Evolutionary conservation across 1,140 invertebrate species (phyloP).

Genomic region (Drosophila tropicalis): DNA sequence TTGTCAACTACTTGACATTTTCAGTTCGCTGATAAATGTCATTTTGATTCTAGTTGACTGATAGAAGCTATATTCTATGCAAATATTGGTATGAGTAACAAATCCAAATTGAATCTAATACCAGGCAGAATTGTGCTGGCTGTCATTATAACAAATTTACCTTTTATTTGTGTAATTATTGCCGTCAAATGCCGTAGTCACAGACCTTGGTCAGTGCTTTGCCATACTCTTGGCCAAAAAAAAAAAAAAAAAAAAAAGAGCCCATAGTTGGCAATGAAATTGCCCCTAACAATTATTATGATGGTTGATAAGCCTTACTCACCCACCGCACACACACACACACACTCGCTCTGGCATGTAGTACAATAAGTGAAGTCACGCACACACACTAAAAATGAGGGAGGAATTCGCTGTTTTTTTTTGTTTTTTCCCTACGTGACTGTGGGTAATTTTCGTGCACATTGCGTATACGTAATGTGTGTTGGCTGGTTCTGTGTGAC

Average conservation of each 20-base stretch:
- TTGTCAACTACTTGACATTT: conserved; percentile 40
- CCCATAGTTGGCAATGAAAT: conserved; percentile 27
- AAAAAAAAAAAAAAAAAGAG: neutral
- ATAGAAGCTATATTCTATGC: neutral
- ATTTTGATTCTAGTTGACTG: conserved; percentile 6
- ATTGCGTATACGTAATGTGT: conserved; percentile 61
- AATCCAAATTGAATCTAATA: conserved; percentile 21
- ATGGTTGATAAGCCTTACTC: conserved; percentile 40
- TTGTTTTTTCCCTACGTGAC: conserved; percentile 37
- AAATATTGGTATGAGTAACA: neutral
- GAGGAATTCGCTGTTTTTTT: conserved; percentile 35
- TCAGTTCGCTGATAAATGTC: conserved; percentile 36
- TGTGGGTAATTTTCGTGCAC: conserved; percentile 45
- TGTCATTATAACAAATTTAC: conserved; percentile 47
- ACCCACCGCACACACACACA: conserved; percentile 23
- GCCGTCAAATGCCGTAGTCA: conserved; percentile 43
- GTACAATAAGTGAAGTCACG: conserved; percentile 26
- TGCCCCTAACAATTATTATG: conserved; percentile 61
- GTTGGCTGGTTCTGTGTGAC: conserved; percentile 6
- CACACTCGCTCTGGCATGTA: conserved; percentile 12
- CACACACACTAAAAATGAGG: conserved; percentile 45
- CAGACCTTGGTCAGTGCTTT: conserved; percentile 31
- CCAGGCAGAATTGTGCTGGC: conserved; percentile 18
- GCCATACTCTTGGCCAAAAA: neutral
- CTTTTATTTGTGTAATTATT: conserved; percentile 49